Evolutionary conservation across 1,140 invertebrate species (phyloP), one percentile per base, ranked within the genome.

Genomic region (Mactra quadrangularis): DNA sequence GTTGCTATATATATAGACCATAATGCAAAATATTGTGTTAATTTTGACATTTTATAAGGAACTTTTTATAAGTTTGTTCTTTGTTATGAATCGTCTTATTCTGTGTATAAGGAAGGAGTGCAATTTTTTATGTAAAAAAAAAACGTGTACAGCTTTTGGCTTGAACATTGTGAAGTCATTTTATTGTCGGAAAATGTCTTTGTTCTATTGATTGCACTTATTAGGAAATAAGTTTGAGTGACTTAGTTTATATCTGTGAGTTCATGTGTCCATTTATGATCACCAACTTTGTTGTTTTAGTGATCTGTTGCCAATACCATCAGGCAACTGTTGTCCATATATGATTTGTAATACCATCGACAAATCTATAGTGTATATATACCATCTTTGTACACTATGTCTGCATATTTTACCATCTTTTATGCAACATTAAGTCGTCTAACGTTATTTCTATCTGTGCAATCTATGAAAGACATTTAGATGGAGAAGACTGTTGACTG

Each of bases 221-320:
- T 7, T 41, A 7, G 38, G 38, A 41, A n/a, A 41, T 41, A 22
- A 33, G 53, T 81, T n/a, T 60, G 66, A 81, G 77, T 81, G 66
- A 55, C 77, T 81, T 60, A 70, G 77, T 81, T 81, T 81, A 81
- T 81, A 66, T 81, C 77, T 81, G 77, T 71, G 77, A 81, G 77
- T 81, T 66, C 77, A 81, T 81, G 60, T 81, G 77, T 81, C 77
- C 60, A 60, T 70, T 47, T 22, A n/a, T 50, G 52, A 70, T 57
- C 77, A 81, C 62, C 77, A 47, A 50, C 33, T 19, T 27, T 1
- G 52, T 41, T 81, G 66, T n/a, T n/a, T n/a, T n/a, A n/a, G n/a
- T 19, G 29, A 17, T 38, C 2, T 22, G 35, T 57, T 68, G 64
- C 76, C 15, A 55, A 9, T 68, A 68, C 41, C 47, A 78, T 57